Evolutionary conservation across 2,113 vertebrate genomes (phyloP).

Genomic region (Trichomycterus rosablanca): DNA sequence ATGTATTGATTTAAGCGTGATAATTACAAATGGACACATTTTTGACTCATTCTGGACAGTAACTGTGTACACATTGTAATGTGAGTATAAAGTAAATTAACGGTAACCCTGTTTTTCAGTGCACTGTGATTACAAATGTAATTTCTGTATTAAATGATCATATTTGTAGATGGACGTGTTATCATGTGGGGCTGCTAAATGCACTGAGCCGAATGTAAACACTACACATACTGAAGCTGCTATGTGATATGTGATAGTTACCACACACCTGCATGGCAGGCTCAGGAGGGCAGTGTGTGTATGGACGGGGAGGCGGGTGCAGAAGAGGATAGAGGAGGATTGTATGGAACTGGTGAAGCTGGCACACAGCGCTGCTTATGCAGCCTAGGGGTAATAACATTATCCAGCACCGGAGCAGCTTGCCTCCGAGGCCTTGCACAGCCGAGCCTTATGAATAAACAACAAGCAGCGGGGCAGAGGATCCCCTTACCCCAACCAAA

Average conservation of each 20-base stretch:
- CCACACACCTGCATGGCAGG: conserved; percentile 31
- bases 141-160: not conserved
- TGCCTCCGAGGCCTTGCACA: no score
- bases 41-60: no score
- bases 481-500: conserved; percentile 71
- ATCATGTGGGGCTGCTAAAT: no score
- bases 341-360: conserved; percentile 49
- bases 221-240: conserved; percentile 9
- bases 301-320: conserved; percentile 26
- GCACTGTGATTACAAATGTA: no score
- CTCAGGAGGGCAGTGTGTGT: conserved; percentile 23
- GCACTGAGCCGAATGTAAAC: conserved; percentile 29
- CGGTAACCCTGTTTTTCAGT: no score
- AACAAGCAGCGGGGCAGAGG: conserved; percentile 58
- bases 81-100: no score
- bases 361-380: conserved; percentile 62
- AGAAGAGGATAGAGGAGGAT: conserved; percentile 36
- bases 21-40: no score
- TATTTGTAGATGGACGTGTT: no score
- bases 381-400: conserved; percentile 70
- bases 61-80: no score
- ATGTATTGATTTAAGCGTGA: no score
- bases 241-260: no score
- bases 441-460: conserved; percentile 78
- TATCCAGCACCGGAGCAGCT: conserved; percentile 67